Conservation (phyloP, 2,113 vertebrate species). For the Callocephalon fimbriatum region DNA sequence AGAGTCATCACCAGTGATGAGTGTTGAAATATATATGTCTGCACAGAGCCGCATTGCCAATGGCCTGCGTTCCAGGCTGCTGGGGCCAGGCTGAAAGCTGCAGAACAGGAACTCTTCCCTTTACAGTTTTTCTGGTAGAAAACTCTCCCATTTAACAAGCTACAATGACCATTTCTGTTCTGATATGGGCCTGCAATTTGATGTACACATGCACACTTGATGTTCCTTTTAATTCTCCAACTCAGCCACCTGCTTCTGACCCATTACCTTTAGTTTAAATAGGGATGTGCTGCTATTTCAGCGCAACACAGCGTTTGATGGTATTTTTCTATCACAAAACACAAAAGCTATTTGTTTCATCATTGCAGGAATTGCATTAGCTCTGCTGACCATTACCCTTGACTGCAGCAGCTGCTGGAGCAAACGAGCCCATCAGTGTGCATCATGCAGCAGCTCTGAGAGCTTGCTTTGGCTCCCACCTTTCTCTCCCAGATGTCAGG, state of each 20-base stretch:
- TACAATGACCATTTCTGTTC: background rate
- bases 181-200: background rate
- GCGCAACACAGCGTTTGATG: rapidly evolving
- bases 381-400: background rate
- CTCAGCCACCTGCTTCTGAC: background rate
- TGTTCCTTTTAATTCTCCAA: background rate
- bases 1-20: background rate
- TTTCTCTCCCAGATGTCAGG: slow-evolving; percentile 50
- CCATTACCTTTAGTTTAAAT: background rate
- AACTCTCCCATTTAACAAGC: background rate
- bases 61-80: background rate
- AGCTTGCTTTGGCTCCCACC: background rate
- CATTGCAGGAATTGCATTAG: background rate
- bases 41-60: background rate
- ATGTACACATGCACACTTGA: background rate
- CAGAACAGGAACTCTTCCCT: background rate
- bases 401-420: background rate
- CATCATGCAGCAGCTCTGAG: background rate
- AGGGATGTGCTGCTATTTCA: background rate
- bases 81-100: background rate
- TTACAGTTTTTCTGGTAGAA: background rate
- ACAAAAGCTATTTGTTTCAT: background rate
- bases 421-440: background rate
- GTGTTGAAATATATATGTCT: background rate
- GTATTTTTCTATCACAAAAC: background rate